Evolutionary conservation across 2,113 vertebrate species (phyloP), one percentile per base, ranked within the genome.

Genomic region (Macrotis lagotis): DNA sequence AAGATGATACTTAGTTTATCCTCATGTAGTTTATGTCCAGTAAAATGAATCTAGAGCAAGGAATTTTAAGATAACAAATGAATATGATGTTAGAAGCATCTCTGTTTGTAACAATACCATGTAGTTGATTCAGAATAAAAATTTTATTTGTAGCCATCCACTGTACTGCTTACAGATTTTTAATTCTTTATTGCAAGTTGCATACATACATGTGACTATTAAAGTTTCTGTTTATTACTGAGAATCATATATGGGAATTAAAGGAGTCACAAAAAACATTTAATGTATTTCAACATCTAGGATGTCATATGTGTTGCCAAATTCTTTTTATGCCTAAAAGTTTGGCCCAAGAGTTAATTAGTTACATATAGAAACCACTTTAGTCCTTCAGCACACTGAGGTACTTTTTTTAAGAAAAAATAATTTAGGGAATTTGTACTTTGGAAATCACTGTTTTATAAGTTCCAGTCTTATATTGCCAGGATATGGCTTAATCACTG

Each of bases 211-310:
- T 16, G n/a, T 89, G 92, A 96, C 91, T 97, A 88, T 96, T 95
- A 83, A 95, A 97, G 83, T 51, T 93, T 90, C 93, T 97, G 53
- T 97, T 98, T 97, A 97, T 97, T 96, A 53, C 96, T 98, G 92
- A 88, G 93, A 97, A 97, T 97, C 97, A 92, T 88, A 53, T 49
- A 22, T 91, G 93, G 94, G 94, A 50, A 94, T 97, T 95, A 94
- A 97, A 97, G 90, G 94, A 96, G 92, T 94, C 94, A 55, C 97
- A 96, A 95, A 95, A 96, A 94, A 95, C 52, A 96, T 96, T 51
- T 44, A 26, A 49, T 95, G 88, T 95, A 94, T 94, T 97, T 95
- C 91, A 92, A 93, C 66, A 90, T 53, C n/a, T 88, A 93, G 48
- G 7, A 94, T 92, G 55, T 90, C 47, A 22, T 88, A n/a, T 48